Conservation (phyloP, 2,113 vertebrate genomes). For the Macquaria australasica region DNA sequence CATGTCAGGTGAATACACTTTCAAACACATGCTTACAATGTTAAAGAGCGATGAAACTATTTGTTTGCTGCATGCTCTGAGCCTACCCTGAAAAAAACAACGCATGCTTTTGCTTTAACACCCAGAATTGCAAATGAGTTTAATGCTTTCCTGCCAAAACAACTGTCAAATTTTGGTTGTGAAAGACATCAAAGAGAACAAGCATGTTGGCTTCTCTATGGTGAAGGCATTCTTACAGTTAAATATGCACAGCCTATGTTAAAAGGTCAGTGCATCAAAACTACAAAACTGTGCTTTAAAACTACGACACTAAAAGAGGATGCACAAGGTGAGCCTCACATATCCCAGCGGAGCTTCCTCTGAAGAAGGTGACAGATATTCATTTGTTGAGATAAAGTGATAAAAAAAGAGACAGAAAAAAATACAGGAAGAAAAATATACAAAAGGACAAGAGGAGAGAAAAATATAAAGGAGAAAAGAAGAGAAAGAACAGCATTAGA, state of each 20-base stretch:
- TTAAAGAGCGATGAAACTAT: neutral
- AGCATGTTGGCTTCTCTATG: neutral
- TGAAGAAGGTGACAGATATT: constrained; percentile 78
- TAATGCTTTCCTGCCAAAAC: neutral
- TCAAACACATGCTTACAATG: constrained; percentile 30
- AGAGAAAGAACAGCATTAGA: constrained; percentile 55
- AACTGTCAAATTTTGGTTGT: neutral
- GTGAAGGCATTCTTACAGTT: neutral
- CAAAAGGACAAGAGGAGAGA: neutral
- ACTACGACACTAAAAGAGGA: constrained; percentile 45
- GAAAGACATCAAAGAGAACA: neutral
- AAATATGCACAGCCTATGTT: neutral
- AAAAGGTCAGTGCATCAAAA: constrained; percentile 15
- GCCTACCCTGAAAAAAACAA: neutral
- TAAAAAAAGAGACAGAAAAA: neutral
- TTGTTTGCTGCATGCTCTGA: constrained; percentile 9
- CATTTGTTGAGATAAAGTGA: constrained; percentile 49
- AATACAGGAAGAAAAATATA: constrained; percentile 1
- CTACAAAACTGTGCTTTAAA: neutral
- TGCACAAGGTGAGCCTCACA: constrained; percentile 76
- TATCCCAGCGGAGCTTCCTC: constrained; percentile 86
- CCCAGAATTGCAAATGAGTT: neutral
- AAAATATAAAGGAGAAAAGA: constrained; percentile 15
- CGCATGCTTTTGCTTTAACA: constrained; percentile 25
- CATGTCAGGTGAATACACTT: neutral